Percentiles rank a stretch among this genome's conserved stretches.
Conservation (phyloP, 2,888 invertebrate species). For the Serripes groenlandicus region DNA sequence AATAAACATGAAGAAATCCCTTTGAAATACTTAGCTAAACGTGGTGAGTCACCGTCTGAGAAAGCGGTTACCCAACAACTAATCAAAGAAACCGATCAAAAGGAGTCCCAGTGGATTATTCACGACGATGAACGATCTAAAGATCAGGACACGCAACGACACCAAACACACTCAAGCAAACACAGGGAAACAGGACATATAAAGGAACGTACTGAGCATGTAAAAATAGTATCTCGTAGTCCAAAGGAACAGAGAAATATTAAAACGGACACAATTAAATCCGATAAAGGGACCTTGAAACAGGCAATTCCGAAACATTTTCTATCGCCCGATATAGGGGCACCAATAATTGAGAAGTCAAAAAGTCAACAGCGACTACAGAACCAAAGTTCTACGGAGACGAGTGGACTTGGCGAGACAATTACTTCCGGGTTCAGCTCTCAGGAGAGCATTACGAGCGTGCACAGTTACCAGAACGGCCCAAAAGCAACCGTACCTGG, state of each 20-base stretch:
- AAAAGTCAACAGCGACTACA: constrained; percentile 72
- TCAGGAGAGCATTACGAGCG: constrained; percentile 80
- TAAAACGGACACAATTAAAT: background rate
- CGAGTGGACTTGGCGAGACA: constrained; percentile 81
- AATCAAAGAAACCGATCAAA: constrained; percentile 5
- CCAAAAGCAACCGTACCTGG: constrained; percentile 21
- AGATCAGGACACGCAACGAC: background rate
- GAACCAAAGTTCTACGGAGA: constrained; percentile 82
- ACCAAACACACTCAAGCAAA: background rate
- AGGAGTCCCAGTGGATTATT: too few species aligned
- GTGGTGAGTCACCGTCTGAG: background rate
- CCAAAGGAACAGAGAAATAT: background rate
- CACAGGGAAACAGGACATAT: background rate
- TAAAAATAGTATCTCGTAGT: background rate
- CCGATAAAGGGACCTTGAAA: background rate
- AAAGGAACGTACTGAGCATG: background rate
- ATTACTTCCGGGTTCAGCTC: constrained; percentile 81
- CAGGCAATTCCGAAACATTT: constrained; percentile 32
- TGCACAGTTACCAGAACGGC: constrained; percentile 49
- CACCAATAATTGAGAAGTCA: constrained; percentile 42
- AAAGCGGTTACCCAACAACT: background rate
- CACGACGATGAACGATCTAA: background rate
- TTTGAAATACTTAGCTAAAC: background rate
- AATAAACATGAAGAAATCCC: constrained; percentile 8
- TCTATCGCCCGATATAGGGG: constrained; percentile 31